Evolutionary conservation across 2,888 invertebrate species (phyloP).

Genomic region (Melanophora roralis): DNA sequence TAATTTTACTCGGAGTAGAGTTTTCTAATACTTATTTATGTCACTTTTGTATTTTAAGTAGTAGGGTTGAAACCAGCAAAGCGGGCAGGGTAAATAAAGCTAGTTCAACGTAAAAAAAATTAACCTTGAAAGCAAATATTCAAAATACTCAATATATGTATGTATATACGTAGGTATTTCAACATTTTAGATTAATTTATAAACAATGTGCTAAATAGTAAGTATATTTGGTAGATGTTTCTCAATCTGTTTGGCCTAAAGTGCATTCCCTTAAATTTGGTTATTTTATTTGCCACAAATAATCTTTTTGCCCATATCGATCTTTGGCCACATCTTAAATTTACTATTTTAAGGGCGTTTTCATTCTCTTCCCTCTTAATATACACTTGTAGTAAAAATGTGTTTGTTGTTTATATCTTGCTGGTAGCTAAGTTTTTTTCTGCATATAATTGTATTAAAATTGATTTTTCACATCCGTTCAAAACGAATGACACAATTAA

Average conservation of each 20-base stretch:
- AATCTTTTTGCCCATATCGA: neutral
- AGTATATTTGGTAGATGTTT: neutral
- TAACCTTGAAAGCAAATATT: too few species aligned
- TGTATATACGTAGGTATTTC: conserved; percentile 2
- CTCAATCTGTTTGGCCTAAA: neutral
- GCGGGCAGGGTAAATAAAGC: too few species aligned
- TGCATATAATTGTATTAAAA: conserved; percentile 18
- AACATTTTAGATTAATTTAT: neutral
- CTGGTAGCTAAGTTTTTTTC: conserved; percentile 6
- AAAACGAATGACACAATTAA: conserved; percentile 4
- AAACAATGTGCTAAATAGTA: neutral
- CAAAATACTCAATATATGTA: too few species aligned
- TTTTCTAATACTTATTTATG: too few species aligned
- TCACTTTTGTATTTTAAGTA: too few species aligned
- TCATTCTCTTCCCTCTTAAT: neutral
- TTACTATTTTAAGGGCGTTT: neutral
- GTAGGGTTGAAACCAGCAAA: too few species aligned
- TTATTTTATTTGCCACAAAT: neutral
- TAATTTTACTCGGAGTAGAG: too few species aligned
- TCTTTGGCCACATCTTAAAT: neutral
- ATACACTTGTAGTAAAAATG: neutral
- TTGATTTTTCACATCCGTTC: conserved; percentile 35
- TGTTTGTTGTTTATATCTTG: neutral
- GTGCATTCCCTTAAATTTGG: neutral
- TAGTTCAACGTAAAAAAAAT: too few species aligned